These are phyloP conservation scores for Schizothorax lantsangensis DNA, from an alignment of 2,797 vertebrate species.

Conservation along the genomic window DNA sequence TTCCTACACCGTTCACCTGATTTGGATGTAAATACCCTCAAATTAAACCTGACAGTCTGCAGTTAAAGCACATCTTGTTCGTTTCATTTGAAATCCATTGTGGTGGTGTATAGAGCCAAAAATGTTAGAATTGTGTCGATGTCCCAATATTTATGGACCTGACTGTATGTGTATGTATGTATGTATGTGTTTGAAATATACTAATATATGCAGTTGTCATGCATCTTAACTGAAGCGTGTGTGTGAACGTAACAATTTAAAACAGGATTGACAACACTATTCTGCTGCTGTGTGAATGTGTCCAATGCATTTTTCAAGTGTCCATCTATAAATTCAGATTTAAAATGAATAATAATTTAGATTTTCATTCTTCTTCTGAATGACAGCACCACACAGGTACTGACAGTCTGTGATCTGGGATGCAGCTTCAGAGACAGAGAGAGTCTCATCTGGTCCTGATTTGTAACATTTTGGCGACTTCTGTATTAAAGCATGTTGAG, in stretches of 20 bases:
- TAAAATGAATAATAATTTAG: background rate
- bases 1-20: no score
- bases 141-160: no score
- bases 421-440: background rate
- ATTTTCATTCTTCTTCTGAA: background rate
- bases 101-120: no score
- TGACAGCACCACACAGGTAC: background rate
- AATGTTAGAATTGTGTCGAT: no score
- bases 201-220: background rate
- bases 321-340: background rate
- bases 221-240: background rate
- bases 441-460: slow-evolving; percentile 44
- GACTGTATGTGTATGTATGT: no score
- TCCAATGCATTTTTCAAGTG: background rate
- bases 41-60: no score
- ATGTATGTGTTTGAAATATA: background rate
- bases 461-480: slow-evolving; percentile 45
- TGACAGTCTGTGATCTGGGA: background rate
- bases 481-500: slow-evolving; percentile 48
- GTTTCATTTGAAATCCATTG: no score
- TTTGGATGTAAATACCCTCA: no score
- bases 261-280: background rate
- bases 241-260: background rate
- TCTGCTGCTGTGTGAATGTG: background rate
- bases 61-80: no score